phyloP scores from a whole-genome alignment of 2,797 vertebrate genomes.

The Botia almorhae region DNA sequence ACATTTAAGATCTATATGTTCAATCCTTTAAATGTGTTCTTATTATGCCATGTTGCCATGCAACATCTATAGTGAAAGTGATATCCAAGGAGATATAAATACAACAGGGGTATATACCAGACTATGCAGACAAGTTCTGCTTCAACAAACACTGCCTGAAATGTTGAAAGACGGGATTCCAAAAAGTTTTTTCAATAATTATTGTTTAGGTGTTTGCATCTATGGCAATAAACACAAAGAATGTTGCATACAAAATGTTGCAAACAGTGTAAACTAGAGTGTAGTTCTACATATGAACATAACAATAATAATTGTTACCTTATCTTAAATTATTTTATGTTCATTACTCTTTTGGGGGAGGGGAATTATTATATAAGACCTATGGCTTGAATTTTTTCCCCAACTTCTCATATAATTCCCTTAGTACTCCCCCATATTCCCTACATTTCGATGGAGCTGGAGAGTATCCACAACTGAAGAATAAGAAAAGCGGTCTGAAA shows the following conservation, averaged over 20 bases:
- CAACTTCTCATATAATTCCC: not conserved
- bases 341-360: too few relatives aligned
- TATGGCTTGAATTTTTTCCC: not conserved
- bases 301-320: too few relatives aligned
- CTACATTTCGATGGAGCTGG: too few relatives aligned
- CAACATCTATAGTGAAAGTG: not conserved
- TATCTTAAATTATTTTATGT: too few relatives aligned
- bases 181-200: conserved; percentile 17
- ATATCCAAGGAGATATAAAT: not conserved
- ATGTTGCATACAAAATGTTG: not conserved
- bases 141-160: conserved; percentile 1
- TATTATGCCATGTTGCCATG: not conserved
- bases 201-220: not conserved
- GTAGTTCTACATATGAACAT: not conserved
- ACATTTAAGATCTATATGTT: not conserved
- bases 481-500: not conserved
- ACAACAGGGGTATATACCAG: not conserved
- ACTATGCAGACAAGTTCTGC: not conserved
- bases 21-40: not conserved
- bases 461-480: not conserved
- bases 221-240: conserved; percentile 19
- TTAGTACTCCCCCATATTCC: too few relatives aligned
- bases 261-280: not conserved
- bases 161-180: conserved; percentile 48
- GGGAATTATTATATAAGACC: too few relatives aligned